These are phyloP conservation scores for Butorides virescens DNA, from an alignment of 2,113 vertebrate species.

Conservation along the genomic window DNA sequence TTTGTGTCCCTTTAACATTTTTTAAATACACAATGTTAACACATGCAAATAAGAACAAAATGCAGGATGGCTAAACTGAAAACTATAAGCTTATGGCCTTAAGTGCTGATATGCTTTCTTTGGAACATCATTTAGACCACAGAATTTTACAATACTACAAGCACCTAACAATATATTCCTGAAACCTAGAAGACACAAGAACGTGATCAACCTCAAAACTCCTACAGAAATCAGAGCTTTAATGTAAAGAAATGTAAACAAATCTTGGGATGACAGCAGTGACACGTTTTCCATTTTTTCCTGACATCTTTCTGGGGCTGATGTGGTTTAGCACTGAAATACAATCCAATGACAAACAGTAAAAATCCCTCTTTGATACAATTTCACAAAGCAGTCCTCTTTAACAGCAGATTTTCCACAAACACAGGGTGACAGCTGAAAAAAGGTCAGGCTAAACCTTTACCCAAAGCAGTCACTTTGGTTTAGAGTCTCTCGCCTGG, in stretches of 20 bases:
- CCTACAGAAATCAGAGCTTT: not conserved
- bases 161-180: not conserved
- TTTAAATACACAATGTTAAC: not conserved
- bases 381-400: not conserved
- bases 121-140: not conserved
- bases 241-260: conserved; percentile 1
- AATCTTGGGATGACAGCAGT: not conserved
- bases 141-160: not conserved
- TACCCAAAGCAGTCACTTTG: not conserved
- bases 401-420: not conserved
- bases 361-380: not conserved
- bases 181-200: not conserved
- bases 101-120: not conserved
- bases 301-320: not conserved
- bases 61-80: not conserved
- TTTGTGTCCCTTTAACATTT: not conserved
- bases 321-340: not conserved
- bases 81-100: not conserved
- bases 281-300: not conserved
- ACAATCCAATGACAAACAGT: not conserved
- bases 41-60: not conserved
- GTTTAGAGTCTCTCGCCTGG: not conserved
- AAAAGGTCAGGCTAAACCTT: not conserved
- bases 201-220: not conserved
- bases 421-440: not conserved